Evolutionary conservation across 2,113 vertebrate species (phyloP), one percentile per base, ranked within the genome.

Genomic region (Mesoclemmys tuberculata): DNA sequence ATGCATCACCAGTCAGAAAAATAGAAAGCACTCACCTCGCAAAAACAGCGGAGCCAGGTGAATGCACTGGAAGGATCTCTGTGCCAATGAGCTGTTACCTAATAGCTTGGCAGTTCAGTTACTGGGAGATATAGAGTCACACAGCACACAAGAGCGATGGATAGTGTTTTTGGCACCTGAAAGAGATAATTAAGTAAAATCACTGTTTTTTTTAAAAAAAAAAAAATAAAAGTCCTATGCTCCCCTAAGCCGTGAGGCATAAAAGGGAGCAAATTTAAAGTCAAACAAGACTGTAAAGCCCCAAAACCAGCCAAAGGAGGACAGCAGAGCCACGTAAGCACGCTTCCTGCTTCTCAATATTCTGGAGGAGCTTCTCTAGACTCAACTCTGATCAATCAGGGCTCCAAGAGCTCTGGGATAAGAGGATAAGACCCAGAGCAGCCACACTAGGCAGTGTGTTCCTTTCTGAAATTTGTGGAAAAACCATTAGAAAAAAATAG

Each of bases 1-100:
- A 90, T 82, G 95, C 87, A 80, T 82, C 3, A 0, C 68, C 84
- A 91, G 88, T 64, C 91, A 92, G 90, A 85, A 52, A 75, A 95
- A 87, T 16, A 80, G 94, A 58, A 90, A 90, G 84, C 48, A 18
- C 41, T 56, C 29, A 64, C 58, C 16, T 80, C 35, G 61, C 80
- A 49, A 88, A 88, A 93, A 55, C 80, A 80, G 85, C 54, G 16
- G 92, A 94, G 90, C 71, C 79, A 1, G 2, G 82, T 0, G 35
- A 93, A 64, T 0, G 1, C 2, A 0, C 1, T 1, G n/a, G 68
- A 61, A 54, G 84, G 38, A 79, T 90, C 55, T 51, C 38, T 19
- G 77, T 90, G 91, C 92, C 92, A 80, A 9, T 38, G 87, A 91
- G 52, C 90, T 88, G 56, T 64, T 80, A 74, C 82, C 68, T 38